These are phyloP conservation scores for Stratiolaelaps scimitus DNA, from an alignment of 1,140 invertebrate genomes.

Conservation along the genomic window DNA sequence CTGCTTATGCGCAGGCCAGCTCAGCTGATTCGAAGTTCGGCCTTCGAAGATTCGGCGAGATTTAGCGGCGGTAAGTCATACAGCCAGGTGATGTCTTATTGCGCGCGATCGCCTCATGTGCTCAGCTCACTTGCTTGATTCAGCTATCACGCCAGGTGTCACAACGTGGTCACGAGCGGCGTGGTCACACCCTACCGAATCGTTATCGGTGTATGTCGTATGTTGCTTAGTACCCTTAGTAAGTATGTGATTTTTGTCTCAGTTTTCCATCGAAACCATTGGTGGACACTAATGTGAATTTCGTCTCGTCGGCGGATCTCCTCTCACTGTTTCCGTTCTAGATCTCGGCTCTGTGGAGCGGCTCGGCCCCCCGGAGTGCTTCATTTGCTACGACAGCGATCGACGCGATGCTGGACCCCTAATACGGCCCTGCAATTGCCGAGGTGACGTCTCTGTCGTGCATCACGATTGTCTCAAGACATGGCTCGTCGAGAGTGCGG, in stretches of 20 bases:
- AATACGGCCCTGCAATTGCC: constrained; percentile 76
- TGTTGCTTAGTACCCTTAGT: no score
- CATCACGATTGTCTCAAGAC: constrained; percentile 82
- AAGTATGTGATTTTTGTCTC: no score
- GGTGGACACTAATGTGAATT: no score
- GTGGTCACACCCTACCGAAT: no score
- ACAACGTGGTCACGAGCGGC: no score
- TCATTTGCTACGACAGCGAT: constrained; percentile 81
- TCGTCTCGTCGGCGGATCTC: no score
- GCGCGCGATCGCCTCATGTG: no score
- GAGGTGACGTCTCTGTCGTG: constrained; percentile 73
- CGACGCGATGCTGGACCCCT: constrained; percentile 59
- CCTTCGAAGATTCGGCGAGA: neutral
- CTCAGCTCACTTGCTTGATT: no score
- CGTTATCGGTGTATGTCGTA: no score
- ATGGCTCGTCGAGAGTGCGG: constrained; percentile 64
- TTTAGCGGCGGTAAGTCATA: neutral
- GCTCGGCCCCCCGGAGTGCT: constrained; percentile 54
- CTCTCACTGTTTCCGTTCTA: neutral
- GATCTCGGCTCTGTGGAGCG: constrained; percentile 26
- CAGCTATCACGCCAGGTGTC: no score
- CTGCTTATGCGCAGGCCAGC: constrained; percentile 43
- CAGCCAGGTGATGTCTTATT: no score
- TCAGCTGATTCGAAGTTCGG: constrained; percentile 4
- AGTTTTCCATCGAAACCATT: no score